Evolutionary conservation across 2,888 invertebrate species (phyloP).

Genomic region (Trissolcus brochymenae): DNA sequence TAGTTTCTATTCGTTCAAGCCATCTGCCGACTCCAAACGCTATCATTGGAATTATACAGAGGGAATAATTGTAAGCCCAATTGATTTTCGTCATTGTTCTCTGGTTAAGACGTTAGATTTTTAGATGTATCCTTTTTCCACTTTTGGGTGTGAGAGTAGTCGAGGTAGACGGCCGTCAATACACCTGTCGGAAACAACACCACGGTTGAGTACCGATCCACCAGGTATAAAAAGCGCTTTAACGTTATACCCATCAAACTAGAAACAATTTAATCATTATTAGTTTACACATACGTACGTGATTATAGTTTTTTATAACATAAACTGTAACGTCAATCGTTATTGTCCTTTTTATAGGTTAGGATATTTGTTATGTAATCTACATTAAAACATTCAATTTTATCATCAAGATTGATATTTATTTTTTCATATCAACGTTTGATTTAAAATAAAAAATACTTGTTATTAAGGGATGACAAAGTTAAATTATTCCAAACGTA

Average conservation of each 20-base stretch:
- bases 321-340: no score
- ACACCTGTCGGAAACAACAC: conserved; percentile 61
- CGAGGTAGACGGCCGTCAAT: conserved; percentile 81
- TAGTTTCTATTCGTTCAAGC: conserved; percentile 83
- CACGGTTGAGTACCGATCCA: conserved; percentile 16
- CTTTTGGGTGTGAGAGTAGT: conserved; percentile 84
- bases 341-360: no score
- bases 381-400: no score
- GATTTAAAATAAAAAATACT: no score
- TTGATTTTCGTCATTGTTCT: conserved; percentile 56
- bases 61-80: conserved; percentile 79
- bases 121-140: conserved; percentile 81
- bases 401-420: no score
- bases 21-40: conserved; percentile 81
- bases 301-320: no score
- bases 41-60: conserved; percentile 78
- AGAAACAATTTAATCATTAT: background rate
- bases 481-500: no score
- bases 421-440: no score
- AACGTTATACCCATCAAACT: conserved; percentile 14
- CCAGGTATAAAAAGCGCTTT: conserved; percentile 3
- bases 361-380: no score
- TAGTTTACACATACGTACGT: background rate
- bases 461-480: no score
- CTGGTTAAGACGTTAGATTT: conserved; percentile 35